Base-by-base conservation (phyloP, 1,140 invertebrate genomes). In the Olivierus martensii region DNA sequence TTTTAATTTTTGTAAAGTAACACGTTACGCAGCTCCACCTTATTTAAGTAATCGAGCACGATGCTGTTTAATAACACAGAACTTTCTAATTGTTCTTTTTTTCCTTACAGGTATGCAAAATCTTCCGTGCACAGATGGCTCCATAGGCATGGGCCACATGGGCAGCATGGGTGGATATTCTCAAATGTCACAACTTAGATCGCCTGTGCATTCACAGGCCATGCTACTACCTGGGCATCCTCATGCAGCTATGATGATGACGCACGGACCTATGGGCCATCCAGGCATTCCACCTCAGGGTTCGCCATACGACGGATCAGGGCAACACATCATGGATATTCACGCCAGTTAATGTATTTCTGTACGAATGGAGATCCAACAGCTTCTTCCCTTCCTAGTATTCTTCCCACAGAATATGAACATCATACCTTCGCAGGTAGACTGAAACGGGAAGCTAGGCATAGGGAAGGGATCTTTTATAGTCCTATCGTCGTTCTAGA, bases 151-250 rank as follows among this genome's bases (percentile, higher is more conserved):
- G 28, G 61, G 60, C 5, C 52, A 62, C n/a, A 66, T 70, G 69
- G 51, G 67, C 63, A 10, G 60, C 60, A 47, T 68, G 67, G 47
- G 68, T 63, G 52, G 65, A 42, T 73, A 72, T 58, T 62, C 66
- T 35, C 66, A 70, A 57, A 70, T 71, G 67, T 66, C 69, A 42
- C 70, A 72, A 60, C 64, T 73, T 47, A 63, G 70, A 47, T 66
- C 69, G 22, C 71, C 70, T 12, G 69, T 70, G 11, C 71, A 72
- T 58, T 71, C 71, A 35, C 71, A 73, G 59, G 67, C 69, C 41
- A 73, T 73, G 71, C 62, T 73, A 37, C 69, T 73, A 21, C 70
- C 71, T 0, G 70, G 70, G 34, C 72, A 74, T 59, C 70, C 71
- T 1, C 71, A 73, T 60, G 67, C 70, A 54, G 69, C 69, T 67